Base-by-base conservation (phyloP, 2,888 invertebrate genomes). In the Ypsolopha scabrella region DNA sequence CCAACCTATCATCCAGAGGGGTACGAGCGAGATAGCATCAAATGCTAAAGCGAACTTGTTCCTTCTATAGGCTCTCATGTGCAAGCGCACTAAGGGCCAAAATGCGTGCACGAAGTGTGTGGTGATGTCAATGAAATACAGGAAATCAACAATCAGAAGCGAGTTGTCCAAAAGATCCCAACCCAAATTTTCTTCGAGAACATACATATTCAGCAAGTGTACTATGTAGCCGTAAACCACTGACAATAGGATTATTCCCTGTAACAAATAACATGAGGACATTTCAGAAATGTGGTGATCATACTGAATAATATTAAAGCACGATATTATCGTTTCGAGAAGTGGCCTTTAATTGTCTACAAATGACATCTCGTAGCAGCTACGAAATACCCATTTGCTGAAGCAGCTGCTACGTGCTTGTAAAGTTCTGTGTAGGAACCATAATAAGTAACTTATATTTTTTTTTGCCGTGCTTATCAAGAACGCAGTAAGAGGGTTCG, bases 1-100 rank as follows among this genome's bases (percentile, higher is more conserved):
- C 43, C 41, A 55, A 72, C 82, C 79, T 61, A 81, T 81, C 70
- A 48, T 72, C 57, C 6, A 60, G 39, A n/a, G 14, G 4, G 81
- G 79, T 0, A 71, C 0, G 9, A 80, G 38, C 14, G 74, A 65
- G 1, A 75, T 11, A 0, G 72, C 39, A 56, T 85, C 85, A 51
- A 68, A 76, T 0, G 54, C 7, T 3, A 81, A 55, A 13, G 69
- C 58, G 0, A 69, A 11, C 1, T 51, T 11, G 51, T 61, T 72
- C 51, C 78, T 65, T 55, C 74, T 67, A 36, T 70, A 70, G 0
- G 75, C 70, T 48, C 78, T 67, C 51, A 76, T 67, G 48, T 83
- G 65, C 6, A 72, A 34, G 1, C 81, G 64, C 2, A 80, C 67
- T 4, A 70, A 48, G 0, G 79, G 68, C 85, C 83, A 85, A 50